Evolutionary conservation across 1,140 invertebrate species (phyloP).

Genomic region (Phymorhynchus buccinoides): DNA sequence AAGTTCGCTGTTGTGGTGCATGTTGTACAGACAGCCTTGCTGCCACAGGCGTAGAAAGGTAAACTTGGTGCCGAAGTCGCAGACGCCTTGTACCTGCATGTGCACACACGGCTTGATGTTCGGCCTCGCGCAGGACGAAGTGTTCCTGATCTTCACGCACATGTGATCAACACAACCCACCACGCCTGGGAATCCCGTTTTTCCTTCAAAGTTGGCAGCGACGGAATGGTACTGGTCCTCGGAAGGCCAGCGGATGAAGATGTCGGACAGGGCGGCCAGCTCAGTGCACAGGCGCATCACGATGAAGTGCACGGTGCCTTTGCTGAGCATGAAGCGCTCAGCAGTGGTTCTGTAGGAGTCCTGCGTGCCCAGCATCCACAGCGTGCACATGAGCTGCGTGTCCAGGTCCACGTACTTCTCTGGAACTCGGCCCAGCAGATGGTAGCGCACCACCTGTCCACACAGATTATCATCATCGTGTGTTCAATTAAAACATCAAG

Average conservation of each 20-base stretch:
- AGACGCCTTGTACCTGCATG: background rate
- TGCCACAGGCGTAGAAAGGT: background rate
- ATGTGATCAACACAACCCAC: background rate
- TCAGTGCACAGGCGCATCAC: background rate
- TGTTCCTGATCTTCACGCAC: background rate
- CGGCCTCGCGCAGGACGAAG: background rate
- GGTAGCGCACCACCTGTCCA: background rate
- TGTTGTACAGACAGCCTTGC: background rate
- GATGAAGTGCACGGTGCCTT: background rate
- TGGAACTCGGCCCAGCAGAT: background rate
- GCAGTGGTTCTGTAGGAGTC: background rate
- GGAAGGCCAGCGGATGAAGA: background rate
- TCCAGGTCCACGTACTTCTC: slow-evolving; percentile 5
- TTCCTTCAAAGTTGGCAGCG: background rate
- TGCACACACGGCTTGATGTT: background rate
- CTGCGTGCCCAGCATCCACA: background rate
- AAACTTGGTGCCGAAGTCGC: background rate
- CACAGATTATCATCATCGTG: too few species aligned
- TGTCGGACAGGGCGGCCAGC: background rate
- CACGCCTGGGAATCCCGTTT: background rate
- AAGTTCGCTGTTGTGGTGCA: background rate
- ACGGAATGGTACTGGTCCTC: background rate
- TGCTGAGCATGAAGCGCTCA: background rate
- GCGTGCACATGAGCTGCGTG: background rate
- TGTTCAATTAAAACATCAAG: too few species aligned